phyloP scores from a whole-genome alignment of 2,888 invertebrate species.

The Iphiclides podalirius region DNA sequence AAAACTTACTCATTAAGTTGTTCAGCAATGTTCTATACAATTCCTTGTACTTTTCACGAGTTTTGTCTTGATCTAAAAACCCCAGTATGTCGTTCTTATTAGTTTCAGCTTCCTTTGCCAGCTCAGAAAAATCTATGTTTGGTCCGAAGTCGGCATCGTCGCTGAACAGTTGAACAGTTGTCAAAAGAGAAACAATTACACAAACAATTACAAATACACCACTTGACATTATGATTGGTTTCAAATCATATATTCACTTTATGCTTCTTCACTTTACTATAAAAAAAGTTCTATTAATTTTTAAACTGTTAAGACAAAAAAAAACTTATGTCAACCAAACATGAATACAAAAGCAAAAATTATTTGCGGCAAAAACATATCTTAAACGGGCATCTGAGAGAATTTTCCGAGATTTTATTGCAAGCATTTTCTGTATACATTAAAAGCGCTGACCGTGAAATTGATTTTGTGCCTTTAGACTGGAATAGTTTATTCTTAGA shows the following conservation, averaged over 20 bases:
- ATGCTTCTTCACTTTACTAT: background rate
- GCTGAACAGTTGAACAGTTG: background rate
- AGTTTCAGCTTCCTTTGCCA: constrained; percentile 57
- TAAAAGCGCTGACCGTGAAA: constrained; percentile 5
- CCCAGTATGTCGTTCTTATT: constrained; percentile 55
- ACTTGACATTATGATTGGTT: background rate
- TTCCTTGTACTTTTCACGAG: constrained; percentile 49
- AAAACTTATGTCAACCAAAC: background rate
- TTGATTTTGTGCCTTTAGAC: background rate
- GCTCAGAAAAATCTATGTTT: constrained; percentile 50
- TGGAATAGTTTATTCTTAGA: background rate
- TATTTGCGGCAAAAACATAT: background rate
- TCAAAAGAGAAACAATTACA: background rate
- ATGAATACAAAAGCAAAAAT: background rate
- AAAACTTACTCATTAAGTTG: constrained; percentile 46
- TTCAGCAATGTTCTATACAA: constrained; percentile 51
- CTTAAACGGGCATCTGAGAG: too few relatives aligned
- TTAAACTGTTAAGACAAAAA: background rate
- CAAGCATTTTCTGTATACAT: background rate
- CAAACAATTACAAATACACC: background rate
- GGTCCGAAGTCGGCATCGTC: constrained; percentile 4
- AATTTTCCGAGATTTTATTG: background rate
- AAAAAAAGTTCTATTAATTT: background rate
- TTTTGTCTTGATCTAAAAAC: constrained; percentile 51
- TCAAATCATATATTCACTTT: too few relatives aligned